These are phyloP conservation scores for Phaethon lepturus DNA, from an alignment of 2,113 vertebrate species.

Conservation along the genomic window DNA sequence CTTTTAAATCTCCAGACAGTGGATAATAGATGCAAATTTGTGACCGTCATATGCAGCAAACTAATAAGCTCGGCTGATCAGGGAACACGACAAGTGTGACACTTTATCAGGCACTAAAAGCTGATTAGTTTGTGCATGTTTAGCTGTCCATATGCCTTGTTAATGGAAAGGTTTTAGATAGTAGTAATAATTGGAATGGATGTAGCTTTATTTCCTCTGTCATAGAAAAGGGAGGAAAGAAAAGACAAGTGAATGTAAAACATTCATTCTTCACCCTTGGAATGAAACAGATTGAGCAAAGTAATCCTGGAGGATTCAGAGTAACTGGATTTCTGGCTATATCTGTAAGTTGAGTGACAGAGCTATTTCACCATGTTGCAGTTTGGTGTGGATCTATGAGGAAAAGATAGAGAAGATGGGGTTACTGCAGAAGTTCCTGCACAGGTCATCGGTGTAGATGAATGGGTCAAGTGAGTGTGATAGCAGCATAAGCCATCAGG, in stretches of 20 bases:
- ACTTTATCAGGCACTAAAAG: conserved; percentile 42
- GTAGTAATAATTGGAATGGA: conserved; percentile 31
- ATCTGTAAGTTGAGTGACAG: not conserved
- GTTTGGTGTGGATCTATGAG: not conserved
- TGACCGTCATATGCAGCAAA: not conserved
- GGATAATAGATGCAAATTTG: conserved; percentile 62
- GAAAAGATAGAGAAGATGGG: not conserved
- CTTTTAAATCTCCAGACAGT: conserved; percentile 50
- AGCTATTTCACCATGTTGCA: not conserved
- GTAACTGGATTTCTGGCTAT: not conserved
- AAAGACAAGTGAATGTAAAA: not conserved
- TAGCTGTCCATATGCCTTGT: conserved; percentile 22
- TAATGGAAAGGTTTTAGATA: conserved; percentile 24
- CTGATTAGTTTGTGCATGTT: conserved; percentile 61
- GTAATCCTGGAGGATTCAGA: not conserved
- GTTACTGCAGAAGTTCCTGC: not conserved
- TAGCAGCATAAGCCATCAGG: not conserved
- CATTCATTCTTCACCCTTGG: not conserved
- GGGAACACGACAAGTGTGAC: conserved; percentile 30
- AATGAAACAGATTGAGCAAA: not conserved
- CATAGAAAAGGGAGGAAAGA: not conserved
- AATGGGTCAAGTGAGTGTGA: not conserved
- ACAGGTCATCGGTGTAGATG: not conserved
- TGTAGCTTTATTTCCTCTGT: not conserved
- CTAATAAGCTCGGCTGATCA: conserved; percentile 38